Percentiles rank a stretch among this genome's conserved stretches.
Evolutionary conservation across 2,113 vertebrate species (phyloP).

Genomic region (Danio rerio): GRCz12tu NC_133177.1:3311001-3311500

Average conservation of each 20-base stretch:
- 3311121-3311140: conserved; percentile 35
- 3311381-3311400: too few species aligned
- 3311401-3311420: too few species aligned
- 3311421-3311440: too few species aligned
- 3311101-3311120: conserved; percentile 37
- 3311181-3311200: conserved; percentile 13
- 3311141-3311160: conserved; percentile 44
- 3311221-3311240: neutral
- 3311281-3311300: neutral
- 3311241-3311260: conserved; percentile 28
- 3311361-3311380: too few species aligned
- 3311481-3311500: too few species aligned
- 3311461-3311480: too few species aligned
- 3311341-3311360: neutral
- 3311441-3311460: too few species aligned
- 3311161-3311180: conserved; percentile 54
- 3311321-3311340: too few species aligned
- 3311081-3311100: conserved; percentile 48
- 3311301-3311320: too few species aligned
- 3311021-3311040: conserved; percentile 38
- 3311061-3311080: conserved; percentile 54
- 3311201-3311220: conserved; percentile 9
- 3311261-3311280: neutral
- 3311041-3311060: conserved; percentile 57
- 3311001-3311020: conserved; percentile 41